Conservation (phyloP, 2,113 vertebrate genomes). For the Oncorhynchus nerka region DNA sequence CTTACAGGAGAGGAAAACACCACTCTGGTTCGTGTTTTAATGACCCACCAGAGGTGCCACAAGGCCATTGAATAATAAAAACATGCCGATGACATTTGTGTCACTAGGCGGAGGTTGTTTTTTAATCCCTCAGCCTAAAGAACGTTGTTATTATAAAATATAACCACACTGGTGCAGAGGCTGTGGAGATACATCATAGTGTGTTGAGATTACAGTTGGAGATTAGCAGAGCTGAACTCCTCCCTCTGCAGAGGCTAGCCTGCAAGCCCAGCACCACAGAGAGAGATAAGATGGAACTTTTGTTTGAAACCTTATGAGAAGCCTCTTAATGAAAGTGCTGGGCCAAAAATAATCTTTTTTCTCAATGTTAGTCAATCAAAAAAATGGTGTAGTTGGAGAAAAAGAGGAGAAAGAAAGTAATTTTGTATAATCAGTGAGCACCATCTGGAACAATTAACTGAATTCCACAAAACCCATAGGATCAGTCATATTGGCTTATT, state of each 20-base stretch:
- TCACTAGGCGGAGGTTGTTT: conserved; percentile 63
- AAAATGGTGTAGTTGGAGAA: conserved; percentile 72
- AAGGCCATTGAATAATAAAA: conserved; percentile 12
- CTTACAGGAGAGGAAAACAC: conserved; percentile 52
- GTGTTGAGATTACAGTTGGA: conserved; percentile 45
- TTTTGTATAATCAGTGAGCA: conserved; percentile 99
- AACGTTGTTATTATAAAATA: conserved; percentile 75
- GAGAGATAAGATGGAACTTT: conserved; percentile 97
- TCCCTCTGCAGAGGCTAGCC: conserved; percentile 44
- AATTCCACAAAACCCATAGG: conserved; percentile 98
- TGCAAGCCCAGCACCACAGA: conserved; percentile 78
- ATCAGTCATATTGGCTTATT: conserved; percentile 99
- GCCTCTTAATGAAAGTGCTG: conserved; percentile 90
- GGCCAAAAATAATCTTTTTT: conserved; percentile 95
- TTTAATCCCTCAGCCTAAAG: conserved; percentile 78
- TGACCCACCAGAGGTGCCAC: conserved; percentile 48
- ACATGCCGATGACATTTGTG: conserved; percentile 67
- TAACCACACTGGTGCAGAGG: conserved; percentile 60
- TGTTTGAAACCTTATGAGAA: conserved; percentile 94
- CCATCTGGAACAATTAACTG: conserved; percentile 99
- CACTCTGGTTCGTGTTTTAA: conserved; percentile 59
- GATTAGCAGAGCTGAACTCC: conserved; percentile 54
- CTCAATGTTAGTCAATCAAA: conserved; percentile 82
- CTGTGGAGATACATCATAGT: conserved; percentile 61
- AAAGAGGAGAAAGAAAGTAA: conserved; percentile 87